Evolutionary conservation across 1,140 invertebrate genomes (phyloP), one percentile per base, ranked within the genome.

Genomic region (Drosophila azteca): DNA sequence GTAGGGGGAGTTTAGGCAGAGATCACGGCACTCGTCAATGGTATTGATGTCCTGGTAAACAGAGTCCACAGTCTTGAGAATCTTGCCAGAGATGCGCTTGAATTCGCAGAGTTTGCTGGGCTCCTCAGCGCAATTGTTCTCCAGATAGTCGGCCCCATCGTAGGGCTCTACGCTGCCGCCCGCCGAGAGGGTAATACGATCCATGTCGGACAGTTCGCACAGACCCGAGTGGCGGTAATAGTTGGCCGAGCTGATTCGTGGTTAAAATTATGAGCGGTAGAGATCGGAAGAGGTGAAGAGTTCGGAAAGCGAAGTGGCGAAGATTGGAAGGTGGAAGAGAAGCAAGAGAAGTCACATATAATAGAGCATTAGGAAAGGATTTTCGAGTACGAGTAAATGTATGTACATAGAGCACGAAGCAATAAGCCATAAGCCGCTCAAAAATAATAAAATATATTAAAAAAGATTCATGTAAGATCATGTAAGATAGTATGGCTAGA

Each of bases 61-160:
- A 2, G 97, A 97, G 84, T 98, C 97, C 3, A 98, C 97, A 0
- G 97, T 98, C 92, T 98, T 98, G 50, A 98, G 92, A 71, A 98
- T 98, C 63, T 96, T 94, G 2, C 97, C 97, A 15, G 94, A 94
- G 77, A 98, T 94, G 78, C 97, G 96, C 91, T 97, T 97, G 92
- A 98, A 98, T 90, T 98, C 97, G 92, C 97, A 98, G 44, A 98
- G 92, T 91, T 97, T 97, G n/a, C 96, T 96, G 0, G 97, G 96
- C 88, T 97, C 96, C 70, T 97, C 96, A 7, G 97, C 96, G 91
- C 97, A 98, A 90, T 97, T 96, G 91, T 97, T 97, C 90, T 98
- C 97, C 90, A 97, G 94, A 92, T 97, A 97, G 82, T 97, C 97
- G 65, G 92, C 93, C 82, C 95, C 95, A 85, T 95, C 94, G 43